These are phyloP conservation scores for Istiophorus platypterus DNA, from an alignment of 2,113 vertebrate species.

Conservation along the genomic window DNA sequence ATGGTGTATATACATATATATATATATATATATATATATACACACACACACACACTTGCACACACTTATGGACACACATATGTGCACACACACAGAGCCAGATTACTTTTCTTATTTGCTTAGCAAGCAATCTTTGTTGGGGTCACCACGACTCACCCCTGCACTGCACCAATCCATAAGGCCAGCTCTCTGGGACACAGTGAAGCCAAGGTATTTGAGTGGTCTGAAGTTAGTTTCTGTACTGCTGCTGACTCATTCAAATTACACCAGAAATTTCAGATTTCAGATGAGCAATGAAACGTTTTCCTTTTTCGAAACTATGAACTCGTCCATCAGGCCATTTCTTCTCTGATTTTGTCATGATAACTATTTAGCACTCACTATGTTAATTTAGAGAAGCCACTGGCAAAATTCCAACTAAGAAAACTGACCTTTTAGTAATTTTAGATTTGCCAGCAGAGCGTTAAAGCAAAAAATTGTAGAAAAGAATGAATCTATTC, in stretches of 20 bases:
- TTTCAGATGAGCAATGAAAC: constrained; percentile 36
- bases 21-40: too few relatives aligned
- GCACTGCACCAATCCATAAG: constrained; percentile 66
- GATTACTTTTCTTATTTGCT: constrained; percentile 76
- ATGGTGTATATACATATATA: background rate
- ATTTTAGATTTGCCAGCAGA: constrained; percentile 9
- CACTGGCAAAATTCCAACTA: constrained; percentile 3
- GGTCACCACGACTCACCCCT: constrained; percentile 64
- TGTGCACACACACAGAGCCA: constrained; percentile 36
- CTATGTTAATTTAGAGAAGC: background rate
- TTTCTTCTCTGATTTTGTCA: background rate
- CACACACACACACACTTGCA: constrained; percentile 18
- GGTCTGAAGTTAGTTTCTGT: constrained; percentile 56
- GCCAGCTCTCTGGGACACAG: constrained; percentile 44
- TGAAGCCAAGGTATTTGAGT: constrained; percentile 49
- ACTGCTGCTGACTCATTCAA: constrained; percentile 46
- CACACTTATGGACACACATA: constrained; percentile 1
- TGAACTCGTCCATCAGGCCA: constrained; percentile 1
- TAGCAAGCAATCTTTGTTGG: constrained; percentile 71
- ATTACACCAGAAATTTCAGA: constrained; percentile 1
- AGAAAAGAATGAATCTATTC: background rate
- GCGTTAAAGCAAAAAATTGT: background rate
- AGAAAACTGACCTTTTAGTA: background rate
- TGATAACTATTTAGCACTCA: background rate
- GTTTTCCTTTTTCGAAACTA: constrained; percentile 21